These are phyloP conservation scores for Phocides pigmalion DNA, from an alignment of 1,140 invertebrate species.

Conservation along the genomic window DNA sequence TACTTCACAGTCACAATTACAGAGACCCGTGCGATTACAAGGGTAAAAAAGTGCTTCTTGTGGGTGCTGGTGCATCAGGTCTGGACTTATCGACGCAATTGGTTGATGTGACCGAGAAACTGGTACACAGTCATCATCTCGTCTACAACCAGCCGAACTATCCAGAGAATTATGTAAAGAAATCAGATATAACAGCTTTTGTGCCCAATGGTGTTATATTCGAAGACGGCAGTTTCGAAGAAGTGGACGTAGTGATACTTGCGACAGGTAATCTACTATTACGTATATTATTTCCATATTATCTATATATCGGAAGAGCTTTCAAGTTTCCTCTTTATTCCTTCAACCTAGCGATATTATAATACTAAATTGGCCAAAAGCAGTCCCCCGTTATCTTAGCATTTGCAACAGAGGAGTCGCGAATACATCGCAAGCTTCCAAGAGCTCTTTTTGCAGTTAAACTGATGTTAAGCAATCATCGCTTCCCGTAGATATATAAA, in stretches of 20 bases:
- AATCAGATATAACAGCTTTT: slow-evolving; percentile 86
- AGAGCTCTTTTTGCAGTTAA: too few species aligned
- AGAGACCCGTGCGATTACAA: slow-evolving; percentile 87
- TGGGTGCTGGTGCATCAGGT: slow-evolving; percentile 95
- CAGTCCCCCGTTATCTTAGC: too few species aligned
- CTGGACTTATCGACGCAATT: slow-evolving; percentile 92
- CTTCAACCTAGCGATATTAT: too few species aligned
- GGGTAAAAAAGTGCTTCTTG: slow-evolving; percentile 88
- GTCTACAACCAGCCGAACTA: slow-evolving; percentile 84
- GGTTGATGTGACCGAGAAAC: slow-evolving; percentile 86
- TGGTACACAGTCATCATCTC: slow-evolving; percentile 88
- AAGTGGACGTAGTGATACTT: slow-evolving; percentile 89
- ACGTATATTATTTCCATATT: too few species aligned
- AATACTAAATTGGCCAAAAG: too few species aligned
- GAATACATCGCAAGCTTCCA: too few species aligned
- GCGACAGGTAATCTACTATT: slow-evolving; percentile 87
- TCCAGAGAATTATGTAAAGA: slow-evolving; percentile 86
- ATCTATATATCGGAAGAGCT: too few species aligned
- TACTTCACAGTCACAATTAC: slow-evolving; percentile 94
- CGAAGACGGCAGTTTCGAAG: slow-evolving; percentile 85
- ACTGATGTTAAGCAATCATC: too few species aligned
- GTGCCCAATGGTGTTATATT: slow-evolving; percentile 85
- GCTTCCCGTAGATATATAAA: too few species aligned
- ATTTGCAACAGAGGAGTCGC: too few species aligned
- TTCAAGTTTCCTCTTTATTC: too few species aligned